Conservation (phyloP, 2,888 invertebrate genomes). For the Anoncus sp. region DNA sequence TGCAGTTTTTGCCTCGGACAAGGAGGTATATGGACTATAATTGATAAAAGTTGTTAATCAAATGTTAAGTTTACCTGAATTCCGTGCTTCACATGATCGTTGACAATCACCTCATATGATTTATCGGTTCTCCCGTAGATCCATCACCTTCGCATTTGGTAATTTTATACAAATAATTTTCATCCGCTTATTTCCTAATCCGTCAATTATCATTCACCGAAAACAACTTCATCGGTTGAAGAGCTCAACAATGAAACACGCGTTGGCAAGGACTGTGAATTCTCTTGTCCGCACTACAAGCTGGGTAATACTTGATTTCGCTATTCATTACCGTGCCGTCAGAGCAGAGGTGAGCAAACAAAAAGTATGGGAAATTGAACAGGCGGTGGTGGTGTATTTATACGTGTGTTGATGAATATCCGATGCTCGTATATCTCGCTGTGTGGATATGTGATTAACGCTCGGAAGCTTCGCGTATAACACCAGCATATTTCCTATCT, state of each 20-base stretch:
- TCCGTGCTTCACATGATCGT: neutral
- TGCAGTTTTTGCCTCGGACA: neutral
- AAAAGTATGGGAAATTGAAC: constrained; percentile 72
- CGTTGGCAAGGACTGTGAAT: constrained; percentile 30
- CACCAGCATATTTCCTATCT: constrained; percentile 69
- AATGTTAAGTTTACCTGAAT: neutral
- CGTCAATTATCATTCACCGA: constrained; percentile 67
- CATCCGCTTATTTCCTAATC: constrained; percentile 64
- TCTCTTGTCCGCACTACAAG: constrained; percentile 61
- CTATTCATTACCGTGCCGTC: constrained; percentile 78
- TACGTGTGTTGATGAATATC: constrained; percentile 32
- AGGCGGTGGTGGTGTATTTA: neutral
- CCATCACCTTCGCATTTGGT: neutral
- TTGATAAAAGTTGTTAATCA: neutral
- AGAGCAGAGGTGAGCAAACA: constrained; percentile 72
- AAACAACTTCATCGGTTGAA: constrained; percentile 68
- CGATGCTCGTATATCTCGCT: constrained; percentile 56
- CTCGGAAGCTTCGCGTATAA: constrained; percentile 75
- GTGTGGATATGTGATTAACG: constrained; percentile 80
- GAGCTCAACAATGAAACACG: constrained; percentile 68
- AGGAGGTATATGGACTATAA: neutral
- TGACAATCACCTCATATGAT: neutral
- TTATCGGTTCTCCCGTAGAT: neutral
- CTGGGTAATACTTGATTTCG: constrained; percentile 71
- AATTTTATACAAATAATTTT: constrained; percentile 1